phyloP scores from a whole-genome alignment of 2,113 vertebrate species.

The Eonycteris spelaea region DNA sequence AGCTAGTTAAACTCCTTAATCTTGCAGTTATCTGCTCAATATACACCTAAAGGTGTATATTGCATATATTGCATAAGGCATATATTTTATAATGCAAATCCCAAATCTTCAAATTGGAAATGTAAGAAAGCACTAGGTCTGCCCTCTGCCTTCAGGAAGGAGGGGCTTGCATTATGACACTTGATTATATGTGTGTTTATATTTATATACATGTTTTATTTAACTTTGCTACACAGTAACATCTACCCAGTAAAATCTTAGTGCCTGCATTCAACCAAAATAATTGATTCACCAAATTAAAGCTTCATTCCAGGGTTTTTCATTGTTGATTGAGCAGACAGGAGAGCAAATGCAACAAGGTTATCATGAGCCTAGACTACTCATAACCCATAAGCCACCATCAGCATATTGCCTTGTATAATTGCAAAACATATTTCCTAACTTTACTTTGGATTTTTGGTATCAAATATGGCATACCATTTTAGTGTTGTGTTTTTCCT shows the following conservation, averaged over 20 bases:
- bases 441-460: not conserved
- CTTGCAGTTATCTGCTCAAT: not conserved
- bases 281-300: constrained; percentile 40
- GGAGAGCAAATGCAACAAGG: not conserved
- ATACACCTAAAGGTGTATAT: not conserved
- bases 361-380: not conserved
- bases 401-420: not conserved
- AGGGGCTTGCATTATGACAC: not conserved
- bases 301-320: not conserved
- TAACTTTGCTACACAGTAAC: not conserved
- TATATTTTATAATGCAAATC: not conserved
- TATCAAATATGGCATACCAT: not conserved
- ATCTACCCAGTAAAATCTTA: not conserved
- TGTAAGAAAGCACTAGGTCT: not conserved
- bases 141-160: not conserved
- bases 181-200: not conserved
- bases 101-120: not conserved
- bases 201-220: not conserved
- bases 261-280: constrained; percentile 35
- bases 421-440: not conserved
- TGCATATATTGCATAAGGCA: not conserved
- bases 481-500: constrained; percentile 8
- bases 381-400: not conserved
- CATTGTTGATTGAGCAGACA: not conserved
- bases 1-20: not conserved